A percentile compares a stretch with the other conserved stretches of the same genome.
Evolutionary conservation across 2,888 invertebrate species (phyloP).

Genomic region (Chymomyza procnemis): DNA sequence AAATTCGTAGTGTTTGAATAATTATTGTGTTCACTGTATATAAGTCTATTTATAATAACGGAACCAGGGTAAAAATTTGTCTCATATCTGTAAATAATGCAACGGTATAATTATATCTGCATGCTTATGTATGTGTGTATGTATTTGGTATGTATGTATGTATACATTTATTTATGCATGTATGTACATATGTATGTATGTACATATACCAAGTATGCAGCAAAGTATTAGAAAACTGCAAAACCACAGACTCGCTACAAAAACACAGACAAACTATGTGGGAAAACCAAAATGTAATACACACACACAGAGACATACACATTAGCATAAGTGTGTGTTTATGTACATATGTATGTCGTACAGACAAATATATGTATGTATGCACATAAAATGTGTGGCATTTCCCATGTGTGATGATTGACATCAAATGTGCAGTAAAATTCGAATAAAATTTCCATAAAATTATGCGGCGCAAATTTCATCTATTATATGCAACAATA

Average conservation of each 20-base stretch:
- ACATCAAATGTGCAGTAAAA: constrained; percentile 13
- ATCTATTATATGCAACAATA: background rate
- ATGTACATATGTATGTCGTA: background rate
- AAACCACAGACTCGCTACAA: background rate
- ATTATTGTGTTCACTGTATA: no score
- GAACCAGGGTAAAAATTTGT: constrained; percentile 2
- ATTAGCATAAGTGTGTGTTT: background rate
- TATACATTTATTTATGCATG: background rate
- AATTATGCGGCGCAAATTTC: constrained; percentile 34
- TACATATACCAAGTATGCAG: background rate
- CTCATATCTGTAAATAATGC: background rate
- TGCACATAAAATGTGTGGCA: constrained; percentile 5
- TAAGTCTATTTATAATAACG: no score
- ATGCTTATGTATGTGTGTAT: background rate
- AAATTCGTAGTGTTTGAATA: no score
- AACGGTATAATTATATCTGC: background rate
- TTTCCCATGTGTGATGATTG: constrained; percentile 26
- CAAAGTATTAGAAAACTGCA: background rate
- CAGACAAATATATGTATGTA: background rate
- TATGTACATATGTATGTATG: background rate
- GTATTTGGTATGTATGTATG: background rate
- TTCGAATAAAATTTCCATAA: constrained; percentile 35
- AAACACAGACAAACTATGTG: background rate
- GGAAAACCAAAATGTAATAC: background rate
- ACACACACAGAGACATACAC: background rate